phyloP scores from a whole-genome alignment of 2,888 invertebrate genomes.

The Pterobdella sp. region DNA sequence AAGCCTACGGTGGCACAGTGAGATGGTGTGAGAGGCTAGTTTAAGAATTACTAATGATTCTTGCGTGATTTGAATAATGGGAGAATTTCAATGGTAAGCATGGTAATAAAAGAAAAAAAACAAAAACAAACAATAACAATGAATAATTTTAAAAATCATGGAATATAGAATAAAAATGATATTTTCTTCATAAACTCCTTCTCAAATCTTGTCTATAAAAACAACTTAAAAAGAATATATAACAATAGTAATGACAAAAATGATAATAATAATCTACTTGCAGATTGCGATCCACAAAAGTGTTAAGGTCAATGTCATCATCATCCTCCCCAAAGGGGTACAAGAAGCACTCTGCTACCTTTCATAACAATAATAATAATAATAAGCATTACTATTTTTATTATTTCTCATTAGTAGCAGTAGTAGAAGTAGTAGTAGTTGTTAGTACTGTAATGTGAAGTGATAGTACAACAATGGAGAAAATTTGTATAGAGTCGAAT shows the following conservation, averaged over 20 bases:
- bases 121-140: neutral
- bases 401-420: no score
- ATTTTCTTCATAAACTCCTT: neutral
- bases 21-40: neutral
- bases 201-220: neutral
- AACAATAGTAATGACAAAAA: neutral
- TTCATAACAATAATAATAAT: no score
- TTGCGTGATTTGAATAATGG: no score
- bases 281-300: slow-evolving; percentile 39
- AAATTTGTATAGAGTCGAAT: no score
- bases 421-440: no score
- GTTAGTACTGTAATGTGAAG: no score
- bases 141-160: neutral
- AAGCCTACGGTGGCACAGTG: no score
- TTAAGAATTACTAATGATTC: no score
- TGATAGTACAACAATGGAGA: no score
- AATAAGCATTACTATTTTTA: no score
- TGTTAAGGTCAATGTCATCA: slow-evolving; percentile 49
- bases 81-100: no score
- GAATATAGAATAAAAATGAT: neutral
- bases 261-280: slow-evolving; percentile 30
- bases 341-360: slow-evolving; percentile 51
- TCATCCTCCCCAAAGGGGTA: slow-evolving; percentile 52
- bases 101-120: neutral
- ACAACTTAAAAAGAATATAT: neutral